A percentile compares a stretch with the other conserved stretches of the same genome.
Evolutionary conservation across 2,797 vertebrate species (phyloP).

Genomic region (Gallirallus australis): DNA sequence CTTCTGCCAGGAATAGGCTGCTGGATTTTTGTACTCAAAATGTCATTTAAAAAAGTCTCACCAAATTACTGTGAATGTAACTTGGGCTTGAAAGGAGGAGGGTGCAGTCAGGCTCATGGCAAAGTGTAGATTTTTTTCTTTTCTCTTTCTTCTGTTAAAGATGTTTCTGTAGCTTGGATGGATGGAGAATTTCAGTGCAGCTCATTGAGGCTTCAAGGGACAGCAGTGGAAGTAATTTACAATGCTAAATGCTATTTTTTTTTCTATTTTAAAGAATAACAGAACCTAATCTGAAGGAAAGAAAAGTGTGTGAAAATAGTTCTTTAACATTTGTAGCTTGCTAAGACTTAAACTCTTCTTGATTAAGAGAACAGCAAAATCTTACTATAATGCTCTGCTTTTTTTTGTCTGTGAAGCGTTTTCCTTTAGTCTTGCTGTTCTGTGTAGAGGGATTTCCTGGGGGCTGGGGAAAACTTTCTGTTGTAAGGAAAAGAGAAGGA

Average conservation of each 20-base stretch:
- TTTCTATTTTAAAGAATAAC: constrained; percentile 13
- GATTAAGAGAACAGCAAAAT: constrained; percentile 10
- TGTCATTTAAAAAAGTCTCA: neutral
- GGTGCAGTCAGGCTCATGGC: neutral
- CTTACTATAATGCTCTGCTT: neutral
- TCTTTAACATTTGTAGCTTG: neutral
- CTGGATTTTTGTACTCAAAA: constrained; percentile 12
- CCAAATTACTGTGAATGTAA: neutral
- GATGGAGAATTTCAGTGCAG: neutral
- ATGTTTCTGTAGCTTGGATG: neutral
- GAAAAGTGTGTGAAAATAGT: constrained; percentile 16
- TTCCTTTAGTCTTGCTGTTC: constrained; percentile 22
- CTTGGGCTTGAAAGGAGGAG: constrained; percentile 6
- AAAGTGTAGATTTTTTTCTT: neutral
- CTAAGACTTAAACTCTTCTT: constrained; percentile 5
- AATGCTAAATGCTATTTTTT: neutral
- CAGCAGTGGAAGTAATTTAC: constrained; percentile 22
- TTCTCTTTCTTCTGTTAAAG: neutral
- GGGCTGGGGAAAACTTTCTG: neutral
- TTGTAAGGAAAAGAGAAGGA: neutral
- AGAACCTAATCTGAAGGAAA: constrained; percentile 4
- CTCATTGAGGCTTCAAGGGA: neutral
- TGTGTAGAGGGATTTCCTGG: neutral
- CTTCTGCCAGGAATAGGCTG: neutral
- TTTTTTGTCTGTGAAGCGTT: constrained; percentile 23